phyloP scores from a whole-genome alignment of 2,888 invertebrate species.

The Calliopum simillimum region DNA sequence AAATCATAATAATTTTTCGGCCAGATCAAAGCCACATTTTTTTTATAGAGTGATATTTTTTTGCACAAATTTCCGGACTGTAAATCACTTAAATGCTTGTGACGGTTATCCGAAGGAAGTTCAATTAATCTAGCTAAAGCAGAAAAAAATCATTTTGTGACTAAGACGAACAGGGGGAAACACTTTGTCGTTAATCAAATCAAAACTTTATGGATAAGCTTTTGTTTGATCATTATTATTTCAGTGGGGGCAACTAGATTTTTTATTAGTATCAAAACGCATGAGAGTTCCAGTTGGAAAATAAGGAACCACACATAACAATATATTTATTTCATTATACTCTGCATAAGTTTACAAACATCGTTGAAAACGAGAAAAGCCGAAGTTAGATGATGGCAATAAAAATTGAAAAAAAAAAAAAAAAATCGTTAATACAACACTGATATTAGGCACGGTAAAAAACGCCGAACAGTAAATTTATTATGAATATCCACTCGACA shows the following conservation, averaged over 20 bases:
- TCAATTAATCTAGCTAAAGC: conserved; percentile 8
- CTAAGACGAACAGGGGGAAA: too few species aligned
- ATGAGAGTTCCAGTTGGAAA: background rate
- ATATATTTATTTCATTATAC: background rate
- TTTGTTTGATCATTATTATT: background rate
- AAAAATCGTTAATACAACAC: conserved; percentile 53
- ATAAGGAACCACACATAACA: background rate
- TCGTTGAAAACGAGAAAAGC: conserved; percentile 9
- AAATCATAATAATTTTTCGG: too few species aligned
- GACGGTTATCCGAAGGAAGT: conserved; percentile 19
- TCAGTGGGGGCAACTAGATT: background rate
- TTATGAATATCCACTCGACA: conserved; percentile 69
- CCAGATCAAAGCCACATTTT: too few species aligned
- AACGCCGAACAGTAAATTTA: conserved; percentile 67
- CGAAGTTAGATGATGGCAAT: background rate
- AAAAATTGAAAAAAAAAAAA: conserved; percentile 41
- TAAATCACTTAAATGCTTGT: conserved; percentile 23
- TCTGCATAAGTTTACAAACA: background rate
- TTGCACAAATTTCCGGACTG: conserved; percentile 17
- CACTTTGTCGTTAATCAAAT: background rate
- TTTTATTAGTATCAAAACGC: background rate
- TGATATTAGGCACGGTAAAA: conserved; percentile 60
- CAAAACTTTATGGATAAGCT: background rate
- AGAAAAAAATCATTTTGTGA: too few species aligned
- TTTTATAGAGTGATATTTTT: too few species aligned